phyloP scores from a whole-genome alignment of 1,140 invertebrate species.

The Yoshiicerus persimilis region DNA sequence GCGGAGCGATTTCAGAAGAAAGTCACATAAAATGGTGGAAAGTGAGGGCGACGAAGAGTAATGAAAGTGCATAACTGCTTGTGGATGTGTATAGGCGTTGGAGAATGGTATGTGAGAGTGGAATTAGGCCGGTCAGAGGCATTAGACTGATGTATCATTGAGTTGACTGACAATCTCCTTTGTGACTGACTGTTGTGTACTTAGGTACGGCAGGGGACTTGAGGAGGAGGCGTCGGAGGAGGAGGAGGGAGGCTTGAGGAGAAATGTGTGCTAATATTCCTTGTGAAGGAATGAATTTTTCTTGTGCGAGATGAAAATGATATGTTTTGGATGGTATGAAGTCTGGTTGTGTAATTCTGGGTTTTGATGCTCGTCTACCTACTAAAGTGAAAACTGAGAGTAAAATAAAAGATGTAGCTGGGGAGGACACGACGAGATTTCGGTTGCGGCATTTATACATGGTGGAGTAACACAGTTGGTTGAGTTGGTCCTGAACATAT shows the following conservation, averaged over 20 bases:
- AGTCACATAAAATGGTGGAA: background rate
- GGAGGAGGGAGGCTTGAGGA: background rate
- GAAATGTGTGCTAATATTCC: background rate
- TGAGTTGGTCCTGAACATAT: background rate
- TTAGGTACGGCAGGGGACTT: background rate
- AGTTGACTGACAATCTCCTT: background rate
- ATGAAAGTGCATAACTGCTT: background rate
- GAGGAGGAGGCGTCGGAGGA: background rate
- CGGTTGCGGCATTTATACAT: too few relatives aligned
- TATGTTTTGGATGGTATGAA: background rate
- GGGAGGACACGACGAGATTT: background rate
- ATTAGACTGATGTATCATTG: background rate
- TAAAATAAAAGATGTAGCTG: background rate
- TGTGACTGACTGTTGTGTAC: background rate
- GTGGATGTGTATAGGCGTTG: background rate
- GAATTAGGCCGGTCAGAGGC: background rate
- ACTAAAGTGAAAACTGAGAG: background rate
- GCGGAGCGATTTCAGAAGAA: background rate
- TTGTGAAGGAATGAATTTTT: background rate
- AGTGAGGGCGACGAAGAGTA: background rate
- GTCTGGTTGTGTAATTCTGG: background rate
- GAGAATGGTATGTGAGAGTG: background rate
- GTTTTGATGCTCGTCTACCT: background rate
- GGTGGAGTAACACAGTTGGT: background rate
- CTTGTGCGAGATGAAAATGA: background rate